phyloP scores from a whole-genome alignment of 2,797 vertebrate species.

The Siniperca scherzeri region DNA sequence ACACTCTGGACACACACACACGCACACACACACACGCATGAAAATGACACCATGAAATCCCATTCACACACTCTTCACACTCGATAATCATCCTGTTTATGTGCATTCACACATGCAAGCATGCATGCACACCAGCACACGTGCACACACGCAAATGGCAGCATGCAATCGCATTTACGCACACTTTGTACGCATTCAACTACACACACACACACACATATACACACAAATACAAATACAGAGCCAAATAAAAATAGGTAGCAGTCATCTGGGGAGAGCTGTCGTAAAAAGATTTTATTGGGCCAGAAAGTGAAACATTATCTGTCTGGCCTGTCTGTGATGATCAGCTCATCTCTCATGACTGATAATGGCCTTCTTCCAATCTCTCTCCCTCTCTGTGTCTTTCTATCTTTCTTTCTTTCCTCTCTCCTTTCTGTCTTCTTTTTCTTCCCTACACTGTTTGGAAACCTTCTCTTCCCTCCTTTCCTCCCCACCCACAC shows the following conservation, averaged over 20 bases:
- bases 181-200: conserved; percentile 41
- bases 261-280: conserved; percentile 63
- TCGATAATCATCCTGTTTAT: conserved; percentile 52
- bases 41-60: conserved; percentile 52
- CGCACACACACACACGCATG: conserved; percentile 8
- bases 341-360: conserved; percentile 70
- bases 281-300: conserved; percentile 76
- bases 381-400: conserved; percentile 1
- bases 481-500: not conserved
- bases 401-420: conserved; percentile 12
- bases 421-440: conserved; percentile 17
- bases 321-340: conserved; percentile 62
- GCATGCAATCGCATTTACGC: conserved; percentile 21
- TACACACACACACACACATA: conserved; percentile 23
- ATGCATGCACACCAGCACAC: conserved; percentile 19
- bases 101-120: conserved; percentile 44
- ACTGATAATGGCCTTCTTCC: conserved; percentile 58
- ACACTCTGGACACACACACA: conserved; percentile 32
- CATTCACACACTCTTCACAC: conserved; percentile 51
- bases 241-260: conserved; percentile 72
- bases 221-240: conserved; percentile 50
- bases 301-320: conserved; percentile 77
- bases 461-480: conserved; percentile 7
- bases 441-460: conserved; percentile 8
- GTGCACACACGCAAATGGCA: conserved; percentile 8